Percentiles rank a stretch among this genome's conserved stretches.
Evolutionary conservation across 1,140 invertebrate genomes (phyloP).

Genomic region (Papilio glaucus): DNA sequence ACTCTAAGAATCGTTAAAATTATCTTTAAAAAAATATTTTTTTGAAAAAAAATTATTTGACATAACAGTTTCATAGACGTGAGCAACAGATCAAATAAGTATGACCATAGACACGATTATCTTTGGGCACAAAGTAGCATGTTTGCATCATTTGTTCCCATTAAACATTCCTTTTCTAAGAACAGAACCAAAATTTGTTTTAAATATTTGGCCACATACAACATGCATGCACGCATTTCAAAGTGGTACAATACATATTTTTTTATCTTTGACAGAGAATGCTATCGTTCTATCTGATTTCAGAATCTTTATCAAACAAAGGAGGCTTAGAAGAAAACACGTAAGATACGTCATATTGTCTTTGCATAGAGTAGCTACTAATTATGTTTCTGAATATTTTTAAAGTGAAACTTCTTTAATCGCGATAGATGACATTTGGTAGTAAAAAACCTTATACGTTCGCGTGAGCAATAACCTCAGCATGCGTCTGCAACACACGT

Average conservation of each 20-base stretch:
- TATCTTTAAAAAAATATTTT: no score
- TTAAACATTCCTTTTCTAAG: neutral
- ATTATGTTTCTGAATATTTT: neutral
- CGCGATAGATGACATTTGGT: no score
- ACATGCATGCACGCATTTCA: neutral
- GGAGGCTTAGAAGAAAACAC: constrained; percentile 7
- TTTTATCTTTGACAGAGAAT: constrained; percentile 17
- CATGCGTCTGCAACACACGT: no score
- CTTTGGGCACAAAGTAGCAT: neutral
- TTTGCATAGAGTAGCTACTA: constrained; percentile 10
- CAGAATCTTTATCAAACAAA: constrained; percentile 25
- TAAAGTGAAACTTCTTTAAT: neutral
- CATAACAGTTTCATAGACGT: neutral
- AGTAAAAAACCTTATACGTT: no score
- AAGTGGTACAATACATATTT: neutral
- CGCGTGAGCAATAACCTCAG: no score
- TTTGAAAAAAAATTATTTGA: no score
- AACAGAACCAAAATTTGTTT: neutral
- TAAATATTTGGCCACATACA: neutral
- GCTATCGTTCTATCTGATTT: constrained; percentile 11
- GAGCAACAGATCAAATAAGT: neutral
- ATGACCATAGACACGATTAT: neutral
- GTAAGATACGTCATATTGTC: neutral
- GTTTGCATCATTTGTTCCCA: neutral
- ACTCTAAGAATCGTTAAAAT: no score